Conservation (phyloP, 1,140 invertebrate genomes). For the Drosophila mojavensis region DNA sequence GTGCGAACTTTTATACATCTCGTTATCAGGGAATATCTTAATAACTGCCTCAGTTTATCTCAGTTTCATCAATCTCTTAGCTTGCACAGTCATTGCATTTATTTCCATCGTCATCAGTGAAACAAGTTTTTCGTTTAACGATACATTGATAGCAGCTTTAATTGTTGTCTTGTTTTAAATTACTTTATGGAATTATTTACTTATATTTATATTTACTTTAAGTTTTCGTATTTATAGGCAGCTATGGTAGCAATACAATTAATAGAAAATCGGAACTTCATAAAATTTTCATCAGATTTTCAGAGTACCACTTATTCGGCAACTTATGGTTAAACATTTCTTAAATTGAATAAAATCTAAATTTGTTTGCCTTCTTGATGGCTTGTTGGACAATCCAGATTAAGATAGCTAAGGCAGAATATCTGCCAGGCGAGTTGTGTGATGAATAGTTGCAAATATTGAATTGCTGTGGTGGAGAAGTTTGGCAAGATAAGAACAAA, state of each 20-base stretch:
- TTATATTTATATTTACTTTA: background rate
- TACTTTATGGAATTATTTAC: background rate
- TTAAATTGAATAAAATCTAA: too few relatives aligned
- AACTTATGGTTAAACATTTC: too few relatives aligned
- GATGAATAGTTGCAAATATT: background rate
- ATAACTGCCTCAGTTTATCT: background rate
- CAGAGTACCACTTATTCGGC: too few relatives aligned
- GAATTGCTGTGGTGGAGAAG: background rate
- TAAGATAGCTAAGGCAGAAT: background rate
- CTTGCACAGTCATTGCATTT: slow-evolving; percentile 1
- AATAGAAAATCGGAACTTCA: too few relatives aligned
- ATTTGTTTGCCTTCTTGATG: too few relatives aligned
- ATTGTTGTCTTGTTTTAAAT: too few relatives aligned
- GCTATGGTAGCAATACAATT: too few relatives aligned
- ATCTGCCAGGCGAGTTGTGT: background rate
- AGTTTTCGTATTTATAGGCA: too few relatives aligned
- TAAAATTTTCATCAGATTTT: too few relatives aligned
- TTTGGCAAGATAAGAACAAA: background rate
- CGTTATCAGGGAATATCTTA: slow-evolving; percentile 8
- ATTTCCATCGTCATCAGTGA: background rate
- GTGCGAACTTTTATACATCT: slow-evolving; percentile 9
- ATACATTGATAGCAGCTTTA: too few relatives aligned
- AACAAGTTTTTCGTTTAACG: background rate
- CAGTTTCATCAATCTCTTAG: background rate
- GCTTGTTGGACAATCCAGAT: background rate